Conservation (phyloP, 2,113 vertebrate genomes). For the Labeo catla region DNA sequence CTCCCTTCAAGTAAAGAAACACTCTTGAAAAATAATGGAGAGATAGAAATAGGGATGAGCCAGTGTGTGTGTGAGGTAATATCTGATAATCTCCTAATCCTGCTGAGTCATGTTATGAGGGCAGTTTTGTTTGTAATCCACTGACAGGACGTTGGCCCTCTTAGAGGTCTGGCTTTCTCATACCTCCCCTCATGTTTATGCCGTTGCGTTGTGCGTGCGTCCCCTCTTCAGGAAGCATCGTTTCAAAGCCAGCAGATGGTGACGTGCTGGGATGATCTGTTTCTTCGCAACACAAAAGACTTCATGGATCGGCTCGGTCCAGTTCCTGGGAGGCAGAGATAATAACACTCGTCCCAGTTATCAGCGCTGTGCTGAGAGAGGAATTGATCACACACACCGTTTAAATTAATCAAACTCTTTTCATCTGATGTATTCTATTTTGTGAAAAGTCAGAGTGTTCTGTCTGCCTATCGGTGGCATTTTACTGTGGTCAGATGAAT, state of each 20-base stretch:
- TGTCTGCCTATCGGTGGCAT: background rate
- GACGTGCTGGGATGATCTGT: slow-evolving; percentile 10
- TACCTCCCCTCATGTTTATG: background rate
- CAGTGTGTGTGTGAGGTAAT: background rate
- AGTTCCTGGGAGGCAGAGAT: slow-evolving; percentile 31
- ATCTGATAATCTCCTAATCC: slow-evolving; percentile 36
- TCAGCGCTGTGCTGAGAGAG: slow-evolving; percentile 17
- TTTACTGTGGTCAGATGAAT: background rate
- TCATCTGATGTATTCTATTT: slow-evolving; percentile 1
- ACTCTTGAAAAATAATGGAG: background rate
- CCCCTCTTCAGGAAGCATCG: slow-evolving; percentile 2
- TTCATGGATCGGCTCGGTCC: background rate
- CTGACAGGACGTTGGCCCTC: slow-evolving; percentile 22
- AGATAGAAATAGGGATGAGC: background rate
- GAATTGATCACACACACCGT: slow-evolving; percentile 18
- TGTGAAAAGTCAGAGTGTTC: background rate
- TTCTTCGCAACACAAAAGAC: slow-evolving; percentile 25
- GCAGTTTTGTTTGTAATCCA: slow-evolving; percentile 32
- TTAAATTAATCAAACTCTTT: slow-evolving; percentile 37
- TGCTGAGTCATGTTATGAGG: slow-evolving; percentile 28
- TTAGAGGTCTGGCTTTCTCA: slow-evolving; percentile 1
- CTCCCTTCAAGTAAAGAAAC: background rate
- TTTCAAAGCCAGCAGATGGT: slow-evolving; percentile 26
- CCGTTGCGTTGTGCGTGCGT: background rate
- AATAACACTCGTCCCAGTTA: slow-evolving; percentile 35